Base-by-base conservation (phyloP, 1,140 invertebrate genomes). In the Trichonephila clavata region DNA sequence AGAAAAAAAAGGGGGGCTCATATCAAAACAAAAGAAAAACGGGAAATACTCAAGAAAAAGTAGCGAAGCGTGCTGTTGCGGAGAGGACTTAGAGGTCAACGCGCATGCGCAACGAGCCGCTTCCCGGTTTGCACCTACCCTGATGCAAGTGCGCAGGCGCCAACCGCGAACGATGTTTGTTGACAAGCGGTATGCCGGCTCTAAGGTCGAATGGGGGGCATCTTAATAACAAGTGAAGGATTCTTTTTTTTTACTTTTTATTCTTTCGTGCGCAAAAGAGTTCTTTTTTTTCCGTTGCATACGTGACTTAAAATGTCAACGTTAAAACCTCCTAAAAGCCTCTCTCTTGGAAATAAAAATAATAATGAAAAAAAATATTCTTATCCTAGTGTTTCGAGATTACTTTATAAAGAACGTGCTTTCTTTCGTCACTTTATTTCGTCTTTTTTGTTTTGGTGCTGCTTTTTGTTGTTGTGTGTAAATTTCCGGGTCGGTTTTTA, bases 31-130 rank as follows among this genome's bases (percentile, higher is more conserved):
- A 87, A 88, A 27, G 43, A 59, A 65, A 93, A 86, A 50, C n/a
- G 91, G 43, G 92, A 84, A 91, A 92, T 88, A 92, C 90, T 94
- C 59, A 83, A 92, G 63, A 81, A 94, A 83, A 94, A 88, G 43
- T 88, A 94, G 43, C 71, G 68, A 60, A 60, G 65, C 90, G 91
- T 88, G 83, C 68, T 50, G 80, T 88, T 57, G 86, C 59, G 57
- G 61, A 63, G 88, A 83, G 61, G 20, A 39, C 60, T 80, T 60
- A 80, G 80, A 89, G 93, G 84, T 77, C 94, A 94, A 43, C 24
- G 83, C 86, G 89, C 89, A 68, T 43, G 89, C 77, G 77, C 57
- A 21, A 14, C 43, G 5, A 16, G 21, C 7, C 71, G 71, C 71
- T 81, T 81, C 88, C 89, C 89, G 89, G 89, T 90, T 90, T 68